Base-by-base conservation (phyloP, 2,113 vertebrate species). In the Vireo altiloquus region DNA sequence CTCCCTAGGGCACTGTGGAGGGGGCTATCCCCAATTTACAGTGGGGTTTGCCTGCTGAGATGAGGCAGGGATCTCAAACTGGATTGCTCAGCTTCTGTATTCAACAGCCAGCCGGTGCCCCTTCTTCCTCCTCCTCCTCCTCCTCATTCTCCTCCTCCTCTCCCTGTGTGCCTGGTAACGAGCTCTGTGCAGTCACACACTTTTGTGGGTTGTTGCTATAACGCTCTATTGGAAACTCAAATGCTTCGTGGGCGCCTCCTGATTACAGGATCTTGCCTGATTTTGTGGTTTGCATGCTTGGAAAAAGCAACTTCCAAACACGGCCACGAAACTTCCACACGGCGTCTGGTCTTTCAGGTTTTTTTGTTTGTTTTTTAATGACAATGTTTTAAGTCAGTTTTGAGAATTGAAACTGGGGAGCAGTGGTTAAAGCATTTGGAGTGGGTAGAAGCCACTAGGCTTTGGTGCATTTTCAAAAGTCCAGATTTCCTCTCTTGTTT, bases 1-100 rank as follows among this genome's bases (percentile, higher is more conserved):
- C 15, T 10, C 18, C 13, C 5, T 5, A 1, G 2, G 10, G 12
- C n/a, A 18, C 24, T 66, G 37, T 2, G 1, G 35, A 24, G 33
- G 31, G 50, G 12, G 6, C 40, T 76, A n/a, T 57, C 44, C 53
- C 27, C 16, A 4, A 46, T 87, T 77, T 31, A 24, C 25, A 30
- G 15, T 0, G 1, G 23, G 9, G 4, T 49, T 94, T 86, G 16
- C 47, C 19, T 0, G 0, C 24, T 39, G 39, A 54, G 21, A 24
- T 3, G 9, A 75, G 53, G 69, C 69, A 87, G 11, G 13, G 37
- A 66, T 94, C 64, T 78, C 71, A 75, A 59, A 88, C 8, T 0
- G 2, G 31, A 52, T 72, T 21, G 4, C 50, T 87, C 25, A 12
- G 15, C 20, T 82, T 84, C 79, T 77, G 11, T 65, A 50, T 64